A percentile compares a stretch with the other conserved stretches of the same genome.
Evolutionary conservation across 1,140 invertebrate genomes (phyloP).

Genomic region (Aleiodes sp.): DNA sequence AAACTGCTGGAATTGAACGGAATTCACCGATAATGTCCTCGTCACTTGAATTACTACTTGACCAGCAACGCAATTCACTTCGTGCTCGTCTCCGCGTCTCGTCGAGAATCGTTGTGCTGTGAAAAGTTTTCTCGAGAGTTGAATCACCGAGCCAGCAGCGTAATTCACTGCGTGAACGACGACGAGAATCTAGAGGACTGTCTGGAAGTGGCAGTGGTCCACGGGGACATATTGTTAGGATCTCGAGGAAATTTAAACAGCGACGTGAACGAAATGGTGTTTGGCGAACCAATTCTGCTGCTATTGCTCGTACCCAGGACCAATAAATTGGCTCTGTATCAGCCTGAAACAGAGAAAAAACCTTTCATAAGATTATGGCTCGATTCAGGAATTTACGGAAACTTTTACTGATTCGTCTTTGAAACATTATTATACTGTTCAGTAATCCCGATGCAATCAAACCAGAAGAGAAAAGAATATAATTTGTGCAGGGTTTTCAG

Average conservation of each 20-base stretch:
- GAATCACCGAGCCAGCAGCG: slow-evolving; percentile 57
- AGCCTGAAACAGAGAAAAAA: slow-evolving; percentile 63
- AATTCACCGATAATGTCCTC: slow-evolving; percentile 58
- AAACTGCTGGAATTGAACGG: slow-evolving; percentile 45
- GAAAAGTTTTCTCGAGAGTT: slow-evolving; percentile 38
- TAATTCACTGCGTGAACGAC: slow-evolving; percentile 59
- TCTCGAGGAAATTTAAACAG: slow-evolving; percentile 62
- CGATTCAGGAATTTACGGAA: background rate
- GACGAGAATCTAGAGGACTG: slow-evolving; percentile 53
- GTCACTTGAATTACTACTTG: slow-evolving; percentile 62
- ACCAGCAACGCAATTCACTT: slow-evolving; percentile 61
- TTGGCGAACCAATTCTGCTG: slow-evolving; percentile 71
- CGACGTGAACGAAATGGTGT: slow-evolving; percentile 70
- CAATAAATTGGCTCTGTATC: slow-evolving; percentile 69
- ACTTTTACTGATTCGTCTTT: too few relatives aligned
- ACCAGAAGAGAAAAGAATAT: too few relatives aligned
- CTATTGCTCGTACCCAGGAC: slow-evolving; percentile 72
- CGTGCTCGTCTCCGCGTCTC: slow-evolving; percentile 49
- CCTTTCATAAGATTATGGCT: background rate
- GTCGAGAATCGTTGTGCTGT: slow-evolving; percentile 42
- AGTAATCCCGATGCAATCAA: too few relatives aligned
- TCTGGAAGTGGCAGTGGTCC: slow-evolving; percentile 53
- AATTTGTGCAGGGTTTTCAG: too few relatives aligned
- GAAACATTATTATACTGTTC: too few relatives aligned
- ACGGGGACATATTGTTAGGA: slow-evolving; percentile 60